These are phyloP conservation scores for Lasioglossum villosulum DNA, from an alignment of 2,888 invertebrate genomes.

Conservation along the genomic window DNA sequence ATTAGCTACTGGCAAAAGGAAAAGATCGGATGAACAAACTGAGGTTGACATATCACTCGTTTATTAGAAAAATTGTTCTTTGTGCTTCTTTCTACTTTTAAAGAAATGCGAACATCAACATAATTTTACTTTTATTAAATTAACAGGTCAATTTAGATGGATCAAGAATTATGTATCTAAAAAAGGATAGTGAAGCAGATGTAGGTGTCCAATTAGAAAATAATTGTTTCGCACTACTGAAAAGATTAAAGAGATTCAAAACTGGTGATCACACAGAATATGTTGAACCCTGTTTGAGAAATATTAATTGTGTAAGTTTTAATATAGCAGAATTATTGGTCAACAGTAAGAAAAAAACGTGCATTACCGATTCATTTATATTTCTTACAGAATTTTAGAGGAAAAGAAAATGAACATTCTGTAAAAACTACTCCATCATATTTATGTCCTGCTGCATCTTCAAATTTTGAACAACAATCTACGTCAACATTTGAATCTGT, in stretches of 20 bases:
- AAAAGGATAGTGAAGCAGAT: slow-evolving; percentile 65
- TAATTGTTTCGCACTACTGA: slow-evolving; percentile 60
- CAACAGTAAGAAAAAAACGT: neutral
- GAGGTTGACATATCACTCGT: slow-evolving; percentile 48
- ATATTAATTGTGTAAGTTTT: slow-evolving; percentile 46
- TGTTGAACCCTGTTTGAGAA: slow-evolving; percentile 8
- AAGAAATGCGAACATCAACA: neutral
- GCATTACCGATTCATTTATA: neutral
- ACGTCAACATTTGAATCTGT: slow-evolving; percentile 53
- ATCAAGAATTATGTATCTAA: slow-evolving; percentile 65
- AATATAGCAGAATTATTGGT: neutral
- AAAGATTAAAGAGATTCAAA: slow-evolving; percentile 60
- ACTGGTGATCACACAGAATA: slow-evolving; percentile 27
- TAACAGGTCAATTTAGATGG: slow-evolving; percentile 58
- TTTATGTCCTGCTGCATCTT: slow-evolving; percentile 18
- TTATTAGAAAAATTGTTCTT: neutral
- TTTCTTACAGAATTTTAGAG: slow-evolving; percentile 38
- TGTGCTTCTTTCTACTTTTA: neutral
- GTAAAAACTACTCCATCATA: slow-evolving; percentile 6
- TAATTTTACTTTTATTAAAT: slow-evolving; percentile 7
- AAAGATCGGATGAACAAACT: slow-evolving; percentile 65
- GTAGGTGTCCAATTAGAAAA: slow-evolving; percentile 49
- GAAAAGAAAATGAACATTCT: slow-evolving; percentile 20
- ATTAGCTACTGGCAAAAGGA: slow-evolving; percentile 69
- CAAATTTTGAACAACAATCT: slow-evolving; percentile 29